phyloP scores from a whole-genome alignment of 2,888 invertebrate genomes.

The Crematogaster levior region DNA sequence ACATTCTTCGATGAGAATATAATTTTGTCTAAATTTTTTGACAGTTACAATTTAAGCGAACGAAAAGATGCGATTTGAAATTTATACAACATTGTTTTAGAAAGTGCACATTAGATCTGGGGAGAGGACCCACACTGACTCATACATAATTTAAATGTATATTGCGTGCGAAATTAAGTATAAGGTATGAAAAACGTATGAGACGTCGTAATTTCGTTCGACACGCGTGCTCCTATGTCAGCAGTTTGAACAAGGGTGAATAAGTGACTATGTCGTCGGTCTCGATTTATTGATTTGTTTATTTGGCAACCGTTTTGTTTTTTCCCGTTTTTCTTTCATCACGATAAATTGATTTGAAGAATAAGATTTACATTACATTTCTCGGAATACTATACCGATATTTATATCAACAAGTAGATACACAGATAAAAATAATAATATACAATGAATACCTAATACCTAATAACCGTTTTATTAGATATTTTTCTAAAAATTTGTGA shows the following conservation, averaged over 20 bases:
- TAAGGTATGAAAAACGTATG: conserved; percentile 22
- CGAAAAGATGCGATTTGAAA: not conserved
- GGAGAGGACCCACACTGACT: not conserved
- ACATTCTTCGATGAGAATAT: not conserved
- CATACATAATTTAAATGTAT: conserved; percentile 10
- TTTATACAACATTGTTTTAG: conserved; percentile 19
- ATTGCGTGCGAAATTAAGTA: not conserved
- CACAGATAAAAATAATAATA: not conserved
- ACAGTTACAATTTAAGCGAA: not conserved
- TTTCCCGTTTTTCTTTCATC: not conserved
- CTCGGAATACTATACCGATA: not conserved
- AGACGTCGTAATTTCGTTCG: conserved; percentile 53
- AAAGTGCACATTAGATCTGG: not conserved
- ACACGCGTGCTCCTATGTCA: conserved; percentile 56
- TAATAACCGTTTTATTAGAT: not conserved
- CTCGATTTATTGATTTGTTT: conserved; percentile 62
- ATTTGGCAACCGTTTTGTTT: conserved; percentile 21
- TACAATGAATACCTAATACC: not conserved
- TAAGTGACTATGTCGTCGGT: conserved; percentile 60
- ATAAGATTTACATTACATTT: conserved; percentile 14
- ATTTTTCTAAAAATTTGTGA: not conserved
- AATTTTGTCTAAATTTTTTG: not conserved
- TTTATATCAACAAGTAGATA: not conserved
- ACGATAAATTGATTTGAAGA: conserved; percentile 1
- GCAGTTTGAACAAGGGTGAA: conserved; percentile 58